Base-by-base conservation (phyloP, 2,888 invertebrate species). In the Pachydiplax longipennis region DNA sequence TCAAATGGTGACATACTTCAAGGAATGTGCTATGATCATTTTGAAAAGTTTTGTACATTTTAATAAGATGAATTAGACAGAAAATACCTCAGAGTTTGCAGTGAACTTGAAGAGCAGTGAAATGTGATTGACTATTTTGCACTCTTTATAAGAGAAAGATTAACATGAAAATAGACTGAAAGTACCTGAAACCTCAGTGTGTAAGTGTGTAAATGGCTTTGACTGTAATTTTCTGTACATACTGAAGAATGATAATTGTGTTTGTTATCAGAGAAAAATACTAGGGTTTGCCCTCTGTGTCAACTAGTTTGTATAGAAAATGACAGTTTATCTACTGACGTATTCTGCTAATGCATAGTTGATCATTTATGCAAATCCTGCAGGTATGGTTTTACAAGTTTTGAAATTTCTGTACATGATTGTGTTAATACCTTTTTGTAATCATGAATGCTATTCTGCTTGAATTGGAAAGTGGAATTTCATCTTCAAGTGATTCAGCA, bases 101-200 rank as follows among this genome's bases (percentile, higher is more conserved):
- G 37, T 87, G 61, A 87, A 37, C 61, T 37, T 87, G 61, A 61
- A 61, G 87, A 61, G 6, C 61, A 87, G 61, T 65, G 87, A 61
- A 58, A 25, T 18, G 61, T 87, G 35, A 87, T 37, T 35, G 87
- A 87, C 58, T 37, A 35, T 61, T 87, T 61, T 65, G 87, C 87
- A 87, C 87, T 61, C 58, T 61, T 61, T 61, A n/a, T 31, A 82
- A 65, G 87, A 61, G 87, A 87, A 87, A 61, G 53, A 61, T 61
- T 37, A 87, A 61, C 61, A 87, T 61, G 37, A 87, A 65, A 37
- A 37, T 87, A 87, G 37, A 53, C 53, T 53, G 53, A 35, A 87
- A 87, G 87, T 87, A 87, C 87, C 87, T 87, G 87, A 87, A 87
- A 61, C 87, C 87, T 87, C 87, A 53, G 35, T 58, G 87, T 87